Evolutionary conservation across 2,113 vertebrate genomes (phyloP), one percentile per base, ranked within the genome.

Genomic region (Rana temporaria): DNA sequence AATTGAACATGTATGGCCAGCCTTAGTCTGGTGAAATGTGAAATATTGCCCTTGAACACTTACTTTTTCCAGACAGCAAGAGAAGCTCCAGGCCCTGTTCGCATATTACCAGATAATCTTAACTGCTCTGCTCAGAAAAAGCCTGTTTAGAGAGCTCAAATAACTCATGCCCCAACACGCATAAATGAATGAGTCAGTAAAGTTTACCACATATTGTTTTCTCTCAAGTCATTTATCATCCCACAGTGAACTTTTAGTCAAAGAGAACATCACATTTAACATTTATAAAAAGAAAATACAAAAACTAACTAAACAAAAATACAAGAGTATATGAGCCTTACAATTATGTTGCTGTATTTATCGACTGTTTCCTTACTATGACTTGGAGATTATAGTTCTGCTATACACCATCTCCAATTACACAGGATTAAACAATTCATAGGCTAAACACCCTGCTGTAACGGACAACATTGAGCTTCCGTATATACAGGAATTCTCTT

Each of bases 201-300:
- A 38, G 34, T 38, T 5, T 38, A 38, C 4, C 7, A 38, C 34
- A 8, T 6, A 8, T 38, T 38, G 34, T 8, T 1, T 38, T 38
- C 34, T 38, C 7, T 38, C 4, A 38, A 38, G 34, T 17, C 7
- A 14, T 26, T 26, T 30, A 26, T 65, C 94, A 97, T 97, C 97
- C 97, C 94, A 96, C 97, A 99, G 94, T 93, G 97, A 98, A 97
- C 95, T 91, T 95, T 79, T 87, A 30, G 86, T 91, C 91, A 91
- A 91, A 92, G 95, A 91, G 87, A 91, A 93, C 92, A 96, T 93
- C 95, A 98, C 97, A 97, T 91, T 98, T 92, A 98, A 99, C 97
- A 99, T 96, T 95, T 95, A 98, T 89, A 32, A 74, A 66, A 60
- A 53, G 18, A 81, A 92, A 83, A 92, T 91, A 93, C 91, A 93